Evolutionary conservation across 2,113 vertebrate species (phyloP).

Genomic region (Rhabdomys dilectus): DNA sequence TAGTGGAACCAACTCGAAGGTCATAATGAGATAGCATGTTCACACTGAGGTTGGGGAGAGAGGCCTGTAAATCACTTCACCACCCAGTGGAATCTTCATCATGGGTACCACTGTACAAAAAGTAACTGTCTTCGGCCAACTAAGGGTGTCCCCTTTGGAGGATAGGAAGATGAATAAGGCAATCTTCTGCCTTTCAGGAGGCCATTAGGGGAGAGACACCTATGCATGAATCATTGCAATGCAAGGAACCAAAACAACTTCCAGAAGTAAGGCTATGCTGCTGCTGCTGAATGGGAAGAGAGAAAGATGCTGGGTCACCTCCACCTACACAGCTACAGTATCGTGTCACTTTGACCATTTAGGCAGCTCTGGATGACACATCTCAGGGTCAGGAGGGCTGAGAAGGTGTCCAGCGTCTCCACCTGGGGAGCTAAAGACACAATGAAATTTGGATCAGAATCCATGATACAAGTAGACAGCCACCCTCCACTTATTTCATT

Average conservation of each 20-base stretch:
- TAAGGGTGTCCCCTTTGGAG: not conserved
- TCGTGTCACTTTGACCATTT: not conserved
- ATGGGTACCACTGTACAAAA: not conserved
- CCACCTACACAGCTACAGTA: not conserved
- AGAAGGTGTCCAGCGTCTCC: not conserved
- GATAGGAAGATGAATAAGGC: slow-evolving; percentile 60
- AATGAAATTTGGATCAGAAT: not conserved
- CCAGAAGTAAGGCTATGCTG: not conserved
- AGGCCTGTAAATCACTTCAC: not conserved
- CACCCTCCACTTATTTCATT: not conserved
- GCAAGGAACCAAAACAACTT: not conserved
- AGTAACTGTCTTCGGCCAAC: slow-evolving; percentile 13
- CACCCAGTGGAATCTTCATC: not conserved
- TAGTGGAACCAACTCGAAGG: not conserved
- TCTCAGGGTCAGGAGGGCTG: slow-evolving; percentile 9
- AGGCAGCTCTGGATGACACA: not conserved
- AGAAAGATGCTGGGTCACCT: not conserved
- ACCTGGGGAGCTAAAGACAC: not conserved
- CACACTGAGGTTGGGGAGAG: not conserved
- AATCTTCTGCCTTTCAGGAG: slow-evolving; percentile 37
- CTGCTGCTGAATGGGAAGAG: not conserved
- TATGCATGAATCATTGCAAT: slow-evolving; percentile 48
- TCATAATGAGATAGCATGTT: not conserved
- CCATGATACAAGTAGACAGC: not conserved
- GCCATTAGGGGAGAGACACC: slow-evolving; percentile 33